Base-by-base conservation (phyloP, 1,140 invertebrate genomes). In the Dermatophagoides farinae region DNA sequence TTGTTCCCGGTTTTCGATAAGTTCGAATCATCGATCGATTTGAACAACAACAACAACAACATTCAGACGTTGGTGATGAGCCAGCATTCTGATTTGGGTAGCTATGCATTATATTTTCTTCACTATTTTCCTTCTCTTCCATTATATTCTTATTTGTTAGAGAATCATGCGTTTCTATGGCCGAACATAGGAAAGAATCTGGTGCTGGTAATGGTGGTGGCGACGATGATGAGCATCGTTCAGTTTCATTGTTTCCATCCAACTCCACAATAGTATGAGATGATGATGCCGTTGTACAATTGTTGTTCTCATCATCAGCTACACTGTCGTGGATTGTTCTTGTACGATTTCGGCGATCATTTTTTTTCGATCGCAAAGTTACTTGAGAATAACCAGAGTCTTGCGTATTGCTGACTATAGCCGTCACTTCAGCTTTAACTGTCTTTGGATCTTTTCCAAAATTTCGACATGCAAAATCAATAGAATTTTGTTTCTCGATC, bases 301-400 rank as follows among this genome's bases (percentile, higher is more conserved):
- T 8, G 1, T 47, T 20, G 46, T 47, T 23, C 18, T 23, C n/a
- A 18, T 47, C 22, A 23, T 47, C 18, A 23, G 46, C 46, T 20
- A 23, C 46, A 31, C 31, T 31, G 31, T 31, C 31, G 2, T 31
- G 31, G 31, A 31, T 31, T 31, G 31, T 31, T 8, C 31, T 31
- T 31, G 31, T 31, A 31, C 31, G 20, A 20, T 12, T 23, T 44
- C 53, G 53, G 23, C 53, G 14, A 23, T 1, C 10, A 25, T 44
- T 55, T 23, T 55, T 55, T 38, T 55, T 55, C 23, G 53, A 23
- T n/a, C 53, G 53, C 23, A 55, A 44, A 2, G 53, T 55, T n/a
- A 55, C 53, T 25, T 50, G 47, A 18, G 47, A 50, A 2, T 10
- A 12, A 22, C 20, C 47, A 50, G 20, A 5, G 23, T n/a, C 11